Evolutionary conservation across 2,888 invertebrate species (phyloP).

Genomic region (Caenorhabditis parvicauda): DNA sequence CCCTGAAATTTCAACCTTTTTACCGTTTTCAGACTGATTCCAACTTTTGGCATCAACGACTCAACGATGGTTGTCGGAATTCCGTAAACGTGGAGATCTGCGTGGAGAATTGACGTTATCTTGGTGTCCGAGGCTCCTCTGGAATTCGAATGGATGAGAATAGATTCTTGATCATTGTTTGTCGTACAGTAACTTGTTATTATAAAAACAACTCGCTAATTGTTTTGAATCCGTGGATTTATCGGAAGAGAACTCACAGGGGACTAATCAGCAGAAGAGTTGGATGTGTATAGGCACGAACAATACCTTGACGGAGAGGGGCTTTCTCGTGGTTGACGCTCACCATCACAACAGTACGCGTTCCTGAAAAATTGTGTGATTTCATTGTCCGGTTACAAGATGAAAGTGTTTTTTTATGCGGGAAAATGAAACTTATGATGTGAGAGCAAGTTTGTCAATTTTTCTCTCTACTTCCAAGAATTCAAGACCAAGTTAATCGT

Average conservation of each 20-base stretch:
- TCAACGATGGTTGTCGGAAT: conserved; percentile 27
- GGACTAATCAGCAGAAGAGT: conserved; percentile 33
- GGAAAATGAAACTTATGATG: neutral
- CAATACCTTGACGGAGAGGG: conserved; percentile 22
- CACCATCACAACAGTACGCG: conserved; percentile 33
- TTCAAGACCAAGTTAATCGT: too few species aligned
- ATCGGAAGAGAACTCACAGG: conserved; percentile 13
- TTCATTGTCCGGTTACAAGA: neutral
- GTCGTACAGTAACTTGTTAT: neutral
- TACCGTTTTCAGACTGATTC: neutral
- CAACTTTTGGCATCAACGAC: conserved; percentile 29
- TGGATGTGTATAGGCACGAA: conserved; percentile 32
- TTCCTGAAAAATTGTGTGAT: conserved; percentile 13
- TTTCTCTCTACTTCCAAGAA: too few species aligned
- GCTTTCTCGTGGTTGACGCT: conserved; percentile 25
- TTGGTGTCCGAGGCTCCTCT: conserved; percentile 26
- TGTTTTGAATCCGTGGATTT: neutral
- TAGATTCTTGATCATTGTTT: neutral
- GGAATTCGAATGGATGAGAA: conserved; percentile 5
- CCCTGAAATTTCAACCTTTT: conserved; percentile 34
- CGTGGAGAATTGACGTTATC: conserved; percentile 31
- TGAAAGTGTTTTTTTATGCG: neutral
- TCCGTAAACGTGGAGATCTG: conserved; percentile 23
- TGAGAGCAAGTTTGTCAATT: too few species aligned
- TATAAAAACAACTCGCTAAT: neutral